A percentile compares a stretch with the other conserved stretches of the same genome.
phyloP scores from a whole-genome alignment of 2,888 invertebrate species.

The Hydriomena furcata region DNA sequence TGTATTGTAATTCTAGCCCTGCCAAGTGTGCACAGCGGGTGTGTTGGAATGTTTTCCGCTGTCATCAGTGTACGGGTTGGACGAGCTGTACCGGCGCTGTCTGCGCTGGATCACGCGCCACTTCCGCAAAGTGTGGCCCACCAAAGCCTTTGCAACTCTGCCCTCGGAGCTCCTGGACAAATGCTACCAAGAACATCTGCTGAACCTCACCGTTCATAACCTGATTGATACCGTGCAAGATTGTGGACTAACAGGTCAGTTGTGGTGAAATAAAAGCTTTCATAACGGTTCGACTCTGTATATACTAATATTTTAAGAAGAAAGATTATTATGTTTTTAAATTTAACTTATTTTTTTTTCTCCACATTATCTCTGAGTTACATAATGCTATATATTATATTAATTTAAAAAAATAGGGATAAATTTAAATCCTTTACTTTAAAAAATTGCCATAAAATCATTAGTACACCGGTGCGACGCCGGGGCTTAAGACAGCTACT shows the following conservation, averaged over 20 bases:
- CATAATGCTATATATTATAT: too few relatives aligned
- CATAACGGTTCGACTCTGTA: too few relatives aligned
- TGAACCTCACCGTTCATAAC: slow-evolving; percentile 90
- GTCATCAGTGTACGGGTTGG: slow-evolving; percentile 92
- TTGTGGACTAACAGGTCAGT: slow-evolving; percentile 86
- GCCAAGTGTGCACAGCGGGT: slow-evolving; percentile 93
- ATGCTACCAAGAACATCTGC: slow-evolving; percentile 92
- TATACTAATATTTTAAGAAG: too few relatives aligned
- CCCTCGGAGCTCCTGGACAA: slow-evolving; percentile 92
- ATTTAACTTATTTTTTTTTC: too few relatives aligned
- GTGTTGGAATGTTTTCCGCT: slow-evolving; percentile 94
- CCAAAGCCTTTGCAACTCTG: slow-evolving; percentile 93
- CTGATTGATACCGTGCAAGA: slow-evolving; percentile 92
- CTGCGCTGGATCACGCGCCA: slow-evolving; percentile 94
- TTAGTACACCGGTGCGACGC: too few relatives aligned
- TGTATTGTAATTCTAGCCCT: slow-evolving; percentile 88
- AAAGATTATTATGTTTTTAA: too few relatives aligned
- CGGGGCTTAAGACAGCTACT: too few relatives aligned
- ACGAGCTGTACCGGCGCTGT: slow-evolving; percentile 93
- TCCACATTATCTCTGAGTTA: too few relatives aligned
- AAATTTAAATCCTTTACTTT: too few relatives aligned
- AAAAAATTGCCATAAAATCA: too few relatives aligned
- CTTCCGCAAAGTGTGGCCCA: slow-evolving; percentile 94
- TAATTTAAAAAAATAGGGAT: too few relatives aligned
- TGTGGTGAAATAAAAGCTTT: too few relatives aligned